Evolutionary conservation across 2,888 invertebrate species (phyloP).

Genomic region (Drosophila infuscata): DNA sequence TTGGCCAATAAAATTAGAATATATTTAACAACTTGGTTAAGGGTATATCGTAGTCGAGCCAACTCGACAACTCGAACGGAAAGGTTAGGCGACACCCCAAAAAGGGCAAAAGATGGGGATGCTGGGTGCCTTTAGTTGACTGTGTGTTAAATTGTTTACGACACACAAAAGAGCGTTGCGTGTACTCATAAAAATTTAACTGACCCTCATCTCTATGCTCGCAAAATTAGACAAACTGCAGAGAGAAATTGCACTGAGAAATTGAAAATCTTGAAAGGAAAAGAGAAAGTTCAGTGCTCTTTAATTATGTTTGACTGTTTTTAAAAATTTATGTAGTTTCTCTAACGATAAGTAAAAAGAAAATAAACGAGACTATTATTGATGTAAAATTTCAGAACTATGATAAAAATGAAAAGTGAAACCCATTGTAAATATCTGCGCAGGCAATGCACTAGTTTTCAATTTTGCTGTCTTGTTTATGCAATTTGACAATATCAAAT

Average conservation of each 20-base stretch:
- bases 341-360: neutral
- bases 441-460: conserved; percentile 54
- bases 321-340: neutral
- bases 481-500: conserved; percentile 74
- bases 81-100: conserved; percentile 57
- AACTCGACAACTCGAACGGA: conserved; percentile 27
- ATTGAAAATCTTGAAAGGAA: neutral
- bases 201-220: conserved; percentile 57
- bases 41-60: no score
- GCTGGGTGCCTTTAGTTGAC: conserved; percentile 45
- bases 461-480: conserved; percentile 66
- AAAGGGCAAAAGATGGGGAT: conserved; percentile 54
- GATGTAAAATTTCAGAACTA: neutral
- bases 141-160: conserved; percentile 62
- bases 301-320: conserved; percentile 20
- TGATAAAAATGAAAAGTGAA: conserved; percentile 26
- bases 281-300: conserved; percentile 46
- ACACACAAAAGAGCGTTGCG: conserved; percentile 48
- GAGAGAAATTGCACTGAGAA: neutral
- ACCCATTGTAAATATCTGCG: conserved; percentile 41
- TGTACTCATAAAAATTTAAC: conserved; percentile 43
- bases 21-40: no score
- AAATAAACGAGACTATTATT: neutral
- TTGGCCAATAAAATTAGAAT: no score
- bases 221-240: conserved; percentile 34